Evolutionary conservation across 1,140 invertebrate species (phyloP), one percentile per base, ranked within the genome.

Genomic region (Asbolus verrucosus): DNA sequence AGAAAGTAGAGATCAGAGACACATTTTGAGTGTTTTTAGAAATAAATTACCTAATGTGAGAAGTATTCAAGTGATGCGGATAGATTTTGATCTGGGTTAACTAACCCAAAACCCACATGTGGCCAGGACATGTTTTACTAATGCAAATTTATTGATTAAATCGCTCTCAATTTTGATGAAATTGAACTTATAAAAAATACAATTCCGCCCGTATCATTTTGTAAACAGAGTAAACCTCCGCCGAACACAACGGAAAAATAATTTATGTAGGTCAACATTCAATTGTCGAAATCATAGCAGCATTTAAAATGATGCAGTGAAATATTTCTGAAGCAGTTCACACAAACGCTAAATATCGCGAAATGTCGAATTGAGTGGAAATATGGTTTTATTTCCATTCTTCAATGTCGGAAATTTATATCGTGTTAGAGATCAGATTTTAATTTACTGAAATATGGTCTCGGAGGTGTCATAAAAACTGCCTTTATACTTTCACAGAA

Each of bases 401-500:
- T 36, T 36, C 33, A 36, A 11, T 36, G 6, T 11, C 33, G 33
- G 33, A 36, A 36, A 36, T 36, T 36, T 36, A 36, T 36, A 36
- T 36, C 33, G 33, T n/a, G 33, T 36, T 36, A 36, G 33, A 36
- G 33, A 36, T 36, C 33, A 36, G 11, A 36, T 36, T 36, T 36
- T 36, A 36, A 36, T 36, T 36, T 54, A 5, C 9, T 13, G 0
- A 31, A 27, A 27, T 9, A 13, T 13, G 6, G 6, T 27, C 46
- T 54, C 46, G 6, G 9, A 54, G 46, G 46, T 27, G 46, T 14
- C 9, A 24, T 54, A 54, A 54, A 54, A 19, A 16, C 39, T 54
- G 46, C n/a, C 15, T 54, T 54, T 54, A 50, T 54, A 27, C 21
- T 54, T 50, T 13, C 46, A 54, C 19, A 13, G 19, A n/a, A 24